Base-by-base conservation (phyloP, 2,888 invertebrate species). In the Ophion costatus region DNA sequence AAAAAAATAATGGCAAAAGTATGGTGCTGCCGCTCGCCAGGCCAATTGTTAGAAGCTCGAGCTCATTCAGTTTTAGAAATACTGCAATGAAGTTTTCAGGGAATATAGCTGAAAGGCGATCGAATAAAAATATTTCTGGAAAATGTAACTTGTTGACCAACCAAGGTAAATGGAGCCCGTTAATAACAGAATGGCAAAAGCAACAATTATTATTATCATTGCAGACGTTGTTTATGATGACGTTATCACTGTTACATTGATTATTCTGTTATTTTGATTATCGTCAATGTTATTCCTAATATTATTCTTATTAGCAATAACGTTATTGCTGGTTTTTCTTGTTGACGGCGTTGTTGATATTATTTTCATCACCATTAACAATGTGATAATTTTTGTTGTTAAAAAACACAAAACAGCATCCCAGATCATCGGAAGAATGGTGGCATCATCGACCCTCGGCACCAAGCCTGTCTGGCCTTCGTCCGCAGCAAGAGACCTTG, bases 401-500 rank as follows among this genome's bases (percentile, higher is more conserved):
- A 22, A 74, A 20, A 17, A 29, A 78, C 77, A 70, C 66, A n/a
- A 20, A 29, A n/a, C 75, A 91, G 91, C 89, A 87, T 80, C 86
- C 88, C 9, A 89, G 88, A 87, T 87, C 88, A 6, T 91, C 89
- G 64, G 90, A 90, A 45, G 91, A 90, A 86, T 89, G 86, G 80
- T 89, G 90, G 90, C 88, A 88, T 63, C 90, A 89, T 29, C 89
- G 88, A 85, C 87, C 91, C 74, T 83, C 89, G 14, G 88, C 89
- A 61, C 88, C 90, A 42, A 89, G 87, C 85, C 75, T 90, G 45
- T 88, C 90, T 57, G 90, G 88, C 80, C 73, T 88, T 63, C 86
- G 88, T 45, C 86, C 90, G 42, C 89, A 88, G 33, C 90, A 87
- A 67, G 90, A 91, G 75, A 90, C 91, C 69, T 83, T 90, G 88